Percentiles rank a stretch among this genome's conserved stretches.
phyloP scores from a whole-genome alignment of 2,113 vertebrate species.

The Dicerorhinus sumatrensis region DNA sequence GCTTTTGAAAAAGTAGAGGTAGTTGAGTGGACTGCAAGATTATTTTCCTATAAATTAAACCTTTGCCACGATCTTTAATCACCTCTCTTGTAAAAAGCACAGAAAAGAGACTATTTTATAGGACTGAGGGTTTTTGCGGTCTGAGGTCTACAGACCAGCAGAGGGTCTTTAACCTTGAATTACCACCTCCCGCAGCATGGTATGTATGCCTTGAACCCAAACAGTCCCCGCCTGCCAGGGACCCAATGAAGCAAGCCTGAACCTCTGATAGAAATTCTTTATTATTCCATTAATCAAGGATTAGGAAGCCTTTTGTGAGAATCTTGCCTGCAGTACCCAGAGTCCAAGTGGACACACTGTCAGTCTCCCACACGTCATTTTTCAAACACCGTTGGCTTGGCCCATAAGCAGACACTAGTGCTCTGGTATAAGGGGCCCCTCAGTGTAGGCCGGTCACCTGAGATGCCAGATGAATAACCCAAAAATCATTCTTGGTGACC shows the following conservation, averaged over 20 bases:
- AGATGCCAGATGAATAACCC: no score
- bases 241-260: fast-evolving
- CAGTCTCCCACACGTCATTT: fast-evolving
- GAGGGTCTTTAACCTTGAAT: fast-evolving
- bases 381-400: fast-evolving
- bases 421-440: fast-evolving
- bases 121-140: fast-evolving
- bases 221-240: neutral
- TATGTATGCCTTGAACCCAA: fast-evolving
- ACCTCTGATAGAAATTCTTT: neutral
- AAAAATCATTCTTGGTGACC: fast-evolving
- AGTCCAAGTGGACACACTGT: neutral
- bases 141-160: neutral
- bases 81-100: conserved; percentile 39
- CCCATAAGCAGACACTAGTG: fast-evolving
- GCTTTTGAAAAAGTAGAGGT: neutral
- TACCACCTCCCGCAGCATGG: fast-evolving
- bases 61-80: neutral
- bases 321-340: neutral
- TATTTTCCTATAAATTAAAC: neutral
- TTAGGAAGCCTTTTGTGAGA: neutral
- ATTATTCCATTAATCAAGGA: fast-evolving
- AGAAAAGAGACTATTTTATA: neutral
- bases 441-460: fast-evolving
- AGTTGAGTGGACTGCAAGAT: neutral